Evolutionary conservation across 2,797 vertebrate species (phyloP).

Genomic region (Neosilurus mollespiculum): DNA sequence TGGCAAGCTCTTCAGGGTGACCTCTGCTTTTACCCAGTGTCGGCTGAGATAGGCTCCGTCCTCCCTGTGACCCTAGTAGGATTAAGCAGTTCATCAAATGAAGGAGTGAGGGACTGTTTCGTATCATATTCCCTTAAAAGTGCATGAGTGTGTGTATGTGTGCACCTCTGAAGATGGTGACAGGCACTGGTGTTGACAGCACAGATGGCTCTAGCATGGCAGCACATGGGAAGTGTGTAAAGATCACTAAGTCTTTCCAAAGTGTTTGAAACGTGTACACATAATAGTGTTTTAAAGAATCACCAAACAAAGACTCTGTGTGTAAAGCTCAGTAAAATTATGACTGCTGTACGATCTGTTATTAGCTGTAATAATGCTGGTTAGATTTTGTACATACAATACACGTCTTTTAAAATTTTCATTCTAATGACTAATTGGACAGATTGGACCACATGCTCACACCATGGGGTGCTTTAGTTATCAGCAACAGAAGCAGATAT

Average conservation of each 20-base stretch:
- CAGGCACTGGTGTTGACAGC: slow-evolving; percentile 37
- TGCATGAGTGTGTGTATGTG: slow-evolving; percentile 7
- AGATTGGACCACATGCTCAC: slow-evolving; percentile 29
- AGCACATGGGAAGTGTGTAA: slow-evolving; percentile 40
- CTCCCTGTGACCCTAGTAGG: too few species aligned
- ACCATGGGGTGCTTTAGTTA: slow-evolving; percentile 22
- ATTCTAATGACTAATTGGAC: slow-evolving; percentile 43
- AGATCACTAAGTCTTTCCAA: slow-evolving; percentile 35
- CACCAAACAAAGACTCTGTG: neutral
- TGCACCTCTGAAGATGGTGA: slow-evolving; percentile 34
- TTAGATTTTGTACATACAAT: neutral
- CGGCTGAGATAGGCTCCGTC: too few species aligned
- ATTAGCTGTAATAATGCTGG: neutral
- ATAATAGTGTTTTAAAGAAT: neutral
- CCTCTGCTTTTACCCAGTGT: too few species aligned
- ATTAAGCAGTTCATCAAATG: too few species aligned
- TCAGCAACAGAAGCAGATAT: slow-evolving; percentile 11
- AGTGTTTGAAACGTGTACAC: neutral
- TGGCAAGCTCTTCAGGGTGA: too few species aligned
- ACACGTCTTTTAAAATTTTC: neutral
- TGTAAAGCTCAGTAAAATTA: neutral
- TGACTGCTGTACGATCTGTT: neutral
- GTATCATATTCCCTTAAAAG: neutral
- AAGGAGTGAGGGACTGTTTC: too few species aligned
- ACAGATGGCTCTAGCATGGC: slow-evolving; percentile 51